Conservation (phyloP, 2,797 vertebrate genomes). For the Phyllotis vaccarum region DNA sequence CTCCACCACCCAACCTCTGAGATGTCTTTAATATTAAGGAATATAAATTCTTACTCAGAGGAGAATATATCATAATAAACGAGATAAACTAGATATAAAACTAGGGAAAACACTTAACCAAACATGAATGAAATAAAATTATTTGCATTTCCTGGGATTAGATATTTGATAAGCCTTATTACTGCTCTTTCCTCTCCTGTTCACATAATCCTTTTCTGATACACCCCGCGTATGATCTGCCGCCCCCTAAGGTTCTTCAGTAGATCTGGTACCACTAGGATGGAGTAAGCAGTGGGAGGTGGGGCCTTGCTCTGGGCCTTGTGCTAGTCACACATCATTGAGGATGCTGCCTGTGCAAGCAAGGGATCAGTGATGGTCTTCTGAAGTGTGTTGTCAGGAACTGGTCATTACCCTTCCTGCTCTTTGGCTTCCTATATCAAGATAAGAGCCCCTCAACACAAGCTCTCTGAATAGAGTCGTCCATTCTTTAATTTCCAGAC, state of each 20-base stretch:
- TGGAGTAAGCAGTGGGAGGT: not conserved
- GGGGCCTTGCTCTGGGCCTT: not conserved
- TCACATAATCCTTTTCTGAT: not conserved
- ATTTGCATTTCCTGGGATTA: constrained; percentile 31
- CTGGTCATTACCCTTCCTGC: not conserved
- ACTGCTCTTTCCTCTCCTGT: constrained; percentile 10
- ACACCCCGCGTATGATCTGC: not conserved
- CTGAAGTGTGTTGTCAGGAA: not conserved
- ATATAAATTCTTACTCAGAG: constrained; percentile 40
- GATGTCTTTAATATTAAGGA: constrained; percentile 29
- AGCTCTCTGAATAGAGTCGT: not conserved
- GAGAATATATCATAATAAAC: constrained; percentile 12
- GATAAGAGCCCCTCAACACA: not conserved
- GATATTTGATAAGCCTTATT: constrained; percentile 25
- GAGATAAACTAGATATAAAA: constrained; percentile 10
- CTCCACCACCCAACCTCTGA: not conserved
- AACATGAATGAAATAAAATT: not conserved
- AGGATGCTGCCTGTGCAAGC: not conserved
- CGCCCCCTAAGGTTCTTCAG: not conserved
- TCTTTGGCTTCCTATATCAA: not conserved
- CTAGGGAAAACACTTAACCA: not conserved
- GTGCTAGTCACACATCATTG: not conserved
- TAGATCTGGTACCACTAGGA: not conserved
- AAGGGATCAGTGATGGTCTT: not conserved
- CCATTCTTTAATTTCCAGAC: not conserved